Evolutionary conservation across 2,888 invertebrate genomes (phyloP).

Genomic region (Tachina grossa): DNA sequence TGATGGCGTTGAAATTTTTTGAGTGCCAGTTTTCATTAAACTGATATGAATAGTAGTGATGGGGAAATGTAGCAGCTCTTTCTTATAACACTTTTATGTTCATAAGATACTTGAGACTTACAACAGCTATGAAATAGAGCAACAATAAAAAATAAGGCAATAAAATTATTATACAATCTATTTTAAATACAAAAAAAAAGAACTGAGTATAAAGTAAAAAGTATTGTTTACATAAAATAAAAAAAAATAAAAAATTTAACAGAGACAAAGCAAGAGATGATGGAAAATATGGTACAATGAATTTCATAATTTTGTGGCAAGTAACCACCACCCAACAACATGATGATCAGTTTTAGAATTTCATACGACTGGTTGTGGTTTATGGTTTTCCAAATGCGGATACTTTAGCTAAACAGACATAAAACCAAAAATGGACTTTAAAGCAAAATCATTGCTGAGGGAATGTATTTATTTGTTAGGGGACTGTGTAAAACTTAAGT

Average conservation of each 20-base stretch:
- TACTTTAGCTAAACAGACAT: constrained; percentile 23
- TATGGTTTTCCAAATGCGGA: constrained; percentile 47
- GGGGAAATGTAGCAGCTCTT: constrained; percentile 13
- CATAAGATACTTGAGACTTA: constrained; percentile 53
- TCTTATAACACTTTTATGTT: constrained; percentile 32
- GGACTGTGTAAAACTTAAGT: background rate
- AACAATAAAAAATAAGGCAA: constrained; percentile 14
- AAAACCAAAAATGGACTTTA: constrained; percentile 30
- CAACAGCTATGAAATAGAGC: constrained; percentile 13
- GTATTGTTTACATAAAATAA: constrained; percentile 64
- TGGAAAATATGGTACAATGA: constrained; percentile 44
- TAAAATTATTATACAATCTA: constrained; percentile 57
- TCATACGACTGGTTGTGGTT: constrained; percentile 48
- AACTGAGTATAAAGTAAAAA: constrained; percentile 35
- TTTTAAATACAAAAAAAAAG: constrained; percentile 3
- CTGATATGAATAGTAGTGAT: background rate
- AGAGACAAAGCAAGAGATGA: constrained; percentile 32
- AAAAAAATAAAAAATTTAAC: background rate
- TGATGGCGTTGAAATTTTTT: constrained; percentile 59
- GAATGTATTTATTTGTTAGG: background rate
- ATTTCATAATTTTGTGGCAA: constrained; percentile 69
- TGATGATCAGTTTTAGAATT: constrained; percentile 6
- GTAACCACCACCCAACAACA: constrained; percentile 44
- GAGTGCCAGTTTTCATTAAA: constrained; percentile 37
- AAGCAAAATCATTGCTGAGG: constrained; percentile 19